Conservation (phyloP, 2,113 vertebrate species). For the Melanerpes formicivorus region DNA sequence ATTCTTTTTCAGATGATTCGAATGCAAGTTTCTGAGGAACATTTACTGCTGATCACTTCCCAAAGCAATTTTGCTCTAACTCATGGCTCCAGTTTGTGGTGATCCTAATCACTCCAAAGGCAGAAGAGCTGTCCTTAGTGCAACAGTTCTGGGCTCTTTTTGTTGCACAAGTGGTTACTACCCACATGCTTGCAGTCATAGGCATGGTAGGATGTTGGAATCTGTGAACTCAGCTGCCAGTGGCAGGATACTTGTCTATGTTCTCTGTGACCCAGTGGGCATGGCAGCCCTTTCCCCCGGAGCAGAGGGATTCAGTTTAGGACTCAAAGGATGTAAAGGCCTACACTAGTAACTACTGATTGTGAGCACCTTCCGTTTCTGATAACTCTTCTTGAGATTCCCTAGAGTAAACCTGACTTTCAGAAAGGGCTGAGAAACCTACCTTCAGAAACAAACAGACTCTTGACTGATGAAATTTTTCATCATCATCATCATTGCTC, state of each 20-base stretch:
- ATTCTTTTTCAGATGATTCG: background rate
- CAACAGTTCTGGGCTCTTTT: fast-evolving
- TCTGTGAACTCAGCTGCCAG: background rate
- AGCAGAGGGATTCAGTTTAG: background rate
- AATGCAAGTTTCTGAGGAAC: background rate
- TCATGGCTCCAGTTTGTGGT: background rate
- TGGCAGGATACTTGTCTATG: too few relatives aligned
- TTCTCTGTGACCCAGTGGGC: background rate
- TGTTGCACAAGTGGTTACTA: background rate
- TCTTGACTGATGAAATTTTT: background rate
- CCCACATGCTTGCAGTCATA: fast-evolving
- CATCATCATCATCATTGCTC: background rate
- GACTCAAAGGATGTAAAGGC: background rate
- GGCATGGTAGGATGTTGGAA: background rate
- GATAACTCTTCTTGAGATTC: background rate
- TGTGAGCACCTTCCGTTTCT: background rate
- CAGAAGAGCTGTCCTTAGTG: background rate
- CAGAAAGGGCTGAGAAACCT: conserved; percentile 15
- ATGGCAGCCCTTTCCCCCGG: background rate
- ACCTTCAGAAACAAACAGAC: background rate
- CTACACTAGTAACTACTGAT: background rate
- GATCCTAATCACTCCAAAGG: background rate
- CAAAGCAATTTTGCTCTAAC: background rate
- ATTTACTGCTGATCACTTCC: background rate
- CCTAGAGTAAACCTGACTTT: background rate